Evolutionary conservation across 2,113 vertebrate species (phyloP), one percentile per base, ranked within the genome.

Genomic region (Manacus vitellinus): DNA sequence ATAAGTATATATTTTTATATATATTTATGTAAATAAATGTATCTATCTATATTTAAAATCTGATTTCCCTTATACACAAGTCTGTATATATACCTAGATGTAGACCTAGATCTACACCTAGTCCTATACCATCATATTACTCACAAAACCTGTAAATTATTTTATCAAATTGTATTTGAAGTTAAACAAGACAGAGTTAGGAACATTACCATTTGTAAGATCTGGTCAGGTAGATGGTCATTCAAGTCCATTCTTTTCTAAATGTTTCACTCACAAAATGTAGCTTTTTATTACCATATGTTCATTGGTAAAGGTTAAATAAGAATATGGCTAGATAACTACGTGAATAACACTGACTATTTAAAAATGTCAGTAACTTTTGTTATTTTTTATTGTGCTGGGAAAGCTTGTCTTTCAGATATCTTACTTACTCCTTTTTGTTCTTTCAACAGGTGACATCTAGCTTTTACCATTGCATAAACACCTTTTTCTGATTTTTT

Each of bases 371-470:
- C 12, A 20, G 4, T 51, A 59, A 17, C 4, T 84, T 84, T 62
- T 66, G 3, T 16, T n/a, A 12, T 54, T 28, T 88, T 66, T 72
- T 28, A 15, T 56, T 88, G 17, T 58, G 14, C 14, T 37, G 30
- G n/a, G 18, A 78, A 52, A 75, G 5, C 2, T 8, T 65, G 2
- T 62, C 7, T 56, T 93, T 72, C 39, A 78, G n/a, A 14, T 49
- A n/a, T 31, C 10, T 78, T 28, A 12, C 5, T 58, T 58, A 61
- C 4, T 35, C 3, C 18, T 35, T 66, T 87, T 52, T 76, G 33
- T 4, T n/a, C 20, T 77, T 81, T 79, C 28, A 76, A 2, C 1
- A 2, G 23, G 16, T 44, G 8, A 65, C 4, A 2, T 4, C 6
- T 51, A n/a, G 3, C 30, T 77, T 92, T 81, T 70, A 33, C 10